Percentiles rank a stretch among this genome's conserved stretches.
Evolutionary conservation across 2,888 invertebrate genomes (phyloP).

Genomic region (Microctonus brassicae): DNA sequence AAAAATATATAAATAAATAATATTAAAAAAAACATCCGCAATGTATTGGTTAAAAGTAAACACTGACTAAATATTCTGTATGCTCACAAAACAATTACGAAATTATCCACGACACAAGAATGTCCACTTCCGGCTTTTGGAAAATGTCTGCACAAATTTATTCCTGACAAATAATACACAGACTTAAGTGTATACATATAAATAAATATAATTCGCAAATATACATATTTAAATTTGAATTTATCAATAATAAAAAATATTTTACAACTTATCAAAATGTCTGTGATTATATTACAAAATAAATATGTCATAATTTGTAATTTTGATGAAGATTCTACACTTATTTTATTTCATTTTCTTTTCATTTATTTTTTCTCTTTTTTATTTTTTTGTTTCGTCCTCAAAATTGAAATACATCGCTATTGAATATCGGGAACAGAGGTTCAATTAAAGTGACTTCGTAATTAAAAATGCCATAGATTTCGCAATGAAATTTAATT

Average conservation of each 20-base stretch:
- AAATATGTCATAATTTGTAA: not conserved
- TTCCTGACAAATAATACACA: conserved; percentile 55
- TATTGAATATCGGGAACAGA: too few relatives aligned
- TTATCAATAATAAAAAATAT: not conserved
- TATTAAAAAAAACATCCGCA: not conserved
- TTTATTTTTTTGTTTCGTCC: too few relatives aligned
- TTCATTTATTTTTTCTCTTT: not conserved
- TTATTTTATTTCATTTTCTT: too few relatives aligned
- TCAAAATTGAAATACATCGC: too few relatives aligned
- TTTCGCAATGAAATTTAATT: not conserved
- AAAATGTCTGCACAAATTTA: conserved; percentile 45
- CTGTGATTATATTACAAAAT: not conserved
- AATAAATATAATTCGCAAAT: conserved; percentile 34
- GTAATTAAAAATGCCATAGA: not conserved
- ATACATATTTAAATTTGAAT: conserved; percentile 13
- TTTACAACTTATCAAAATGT: not conserved
- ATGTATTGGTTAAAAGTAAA: conserved; percentile 8
- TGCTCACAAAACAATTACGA: conserved; percentile 16
- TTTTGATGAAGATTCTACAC: not conserved
- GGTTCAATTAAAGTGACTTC: not conserved
- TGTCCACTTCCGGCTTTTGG: conserved; percentile 42
- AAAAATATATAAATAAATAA: not conserved
- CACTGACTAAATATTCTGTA: not conserved
- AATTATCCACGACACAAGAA: conserved; percentile 5
- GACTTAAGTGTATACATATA: conserved; percentile 3